Evolutionary conservation across 2,797 vertebrate genomes (phyloP), one percentile per base, ranked within the genome.

Genomic region (Graptemys geographica): DNA sequence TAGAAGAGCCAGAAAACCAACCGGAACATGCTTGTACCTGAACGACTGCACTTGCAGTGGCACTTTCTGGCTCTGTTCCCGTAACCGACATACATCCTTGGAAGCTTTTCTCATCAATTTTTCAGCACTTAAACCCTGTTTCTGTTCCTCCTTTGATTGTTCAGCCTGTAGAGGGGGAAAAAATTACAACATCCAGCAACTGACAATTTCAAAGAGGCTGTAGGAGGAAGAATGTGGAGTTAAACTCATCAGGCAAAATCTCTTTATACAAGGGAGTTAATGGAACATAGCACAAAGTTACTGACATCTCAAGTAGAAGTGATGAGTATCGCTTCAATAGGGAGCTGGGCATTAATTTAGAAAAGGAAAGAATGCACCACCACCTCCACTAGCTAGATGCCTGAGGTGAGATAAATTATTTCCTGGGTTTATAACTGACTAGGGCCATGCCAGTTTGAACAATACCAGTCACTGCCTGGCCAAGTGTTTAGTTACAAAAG

Each of bases 11-110:
- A 4, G 55, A 79, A 81, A 79, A 91, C 88, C 74, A 83, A 90
- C 85, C 78, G 81, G 52, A 92, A 79, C 10, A 91, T 53, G 88
- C 53, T 87, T 87, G 31, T 95, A 99, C 99, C 98, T 98, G 98
- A 99, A 99, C 49, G 98, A 98, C 97, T 99, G 99, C 93, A 99
- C 98, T 97, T 98, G 98, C 62, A 98, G 97, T 0, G 98, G 98
- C 83, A 98, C 98, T 96, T 99, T 98, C 97, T 98, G 98, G 96
- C 98, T 99, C 98, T 99, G 99, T 93, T 98, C 98, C 72, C 98
- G 98, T 49, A 99, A 96, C 47, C 98, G 98, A 51, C 98, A 99
- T 44, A 99, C 98, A 1, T 99, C 99, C 97, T 98, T 99, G 57
- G 98, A 98, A 82, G 97, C 98, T 94, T 98, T 99, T 93, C 98